Percentiles rank a stretch among this genome's conserved stretches.
phyloP scores from a whole-genome alignment of 1,140 invertebrate species.

The Tetraneura akinire region DNA sequence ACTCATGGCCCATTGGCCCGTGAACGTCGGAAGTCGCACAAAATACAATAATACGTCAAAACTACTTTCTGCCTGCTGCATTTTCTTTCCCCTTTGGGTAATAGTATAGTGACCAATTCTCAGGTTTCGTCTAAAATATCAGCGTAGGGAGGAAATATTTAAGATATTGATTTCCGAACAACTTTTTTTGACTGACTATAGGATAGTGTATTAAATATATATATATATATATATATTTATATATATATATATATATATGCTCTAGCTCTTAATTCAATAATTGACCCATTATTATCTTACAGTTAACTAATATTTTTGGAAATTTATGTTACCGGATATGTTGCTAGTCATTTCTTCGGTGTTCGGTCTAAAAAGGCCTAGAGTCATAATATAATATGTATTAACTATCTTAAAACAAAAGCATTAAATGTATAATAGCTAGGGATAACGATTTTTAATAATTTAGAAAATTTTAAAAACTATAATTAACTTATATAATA shows the following conservation, averaged over 20 bases:
- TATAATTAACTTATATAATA: too few species aligned
- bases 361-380: not conserved
- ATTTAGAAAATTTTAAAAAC: too few species aligned
- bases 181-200: not conserved
- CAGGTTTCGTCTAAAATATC: slow-evolving; percentile 12
- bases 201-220: not conserved
- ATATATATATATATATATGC: too few species aligned
- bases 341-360: too few species aligned
- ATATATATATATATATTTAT: too few species aligned
- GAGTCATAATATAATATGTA: too few species aligned
- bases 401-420: too few species aligned
- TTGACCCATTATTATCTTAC: not conserved
- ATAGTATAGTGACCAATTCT: slow-evolving; percentile 11
- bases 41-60: slow-evolving; percentile 34
- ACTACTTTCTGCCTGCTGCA: not conserved
- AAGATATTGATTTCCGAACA: slow-evolving; percentile 23
- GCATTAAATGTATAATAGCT: too few species aligned
- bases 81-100: not conserved
- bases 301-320: not conserved
- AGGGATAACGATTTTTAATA: too few species aligned
- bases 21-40: not conserved
- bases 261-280: not conserved
- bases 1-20: not conserved
- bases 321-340: not conserved
- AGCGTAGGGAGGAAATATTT: not conserved